Base-by-base conservation (phyloP, 1,140 invertebrate genomes). In the Drosophila setifemur region DNA sequence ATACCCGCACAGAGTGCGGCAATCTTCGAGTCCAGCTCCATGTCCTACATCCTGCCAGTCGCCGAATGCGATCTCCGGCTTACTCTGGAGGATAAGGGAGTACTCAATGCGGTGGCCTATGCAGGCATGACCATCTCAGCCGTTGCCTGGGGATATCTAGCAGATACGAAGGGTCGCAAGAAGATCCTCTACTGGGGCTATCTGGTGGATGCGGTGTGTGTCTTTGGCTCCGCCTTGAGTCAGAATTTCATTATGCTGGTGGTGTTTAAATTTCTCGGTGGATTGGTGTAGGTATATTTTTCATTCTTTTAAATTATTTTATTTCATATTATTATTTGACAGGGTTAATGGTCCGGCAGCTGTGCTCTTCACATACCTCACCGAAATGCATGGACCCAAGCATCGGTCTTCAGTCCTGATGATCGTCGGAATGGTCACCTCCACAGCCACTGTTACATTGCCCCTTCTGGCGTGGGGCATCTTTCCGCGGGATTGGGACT, bases 111-210 rank as follows among this genome's bases (percentile, higher is more conserved):
- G 0, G 92, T 93, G 33, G 92, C 93, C 18, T 96, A 95, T 89
- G 91, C 83, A 94, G 96, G 96, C 40, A 97, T 96, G 96, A 93
- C 96, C 66, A 91, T 93, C 0, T 96, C 96, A 40, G 95, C 95
- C 0, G 93, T 96, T 75, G 72, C 96, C 11, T 97, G 96, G 96
- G 96, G 96, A 2, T 96, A 94, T 58, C 76, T 97, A 4, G 95
- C 95, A 0, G 96, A 97, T 81, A 93, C 94, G 0, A 91, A 94
- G 19, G 96, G 96, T 0, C 92, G 96, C 7, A 92, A 92, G 49
- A 92, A 93, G 37, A 92, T 96, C 28, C 91, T 97, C 19, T 91
- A 95, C 18, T 93, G 92, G 71, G 95, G 95, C 1, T 95, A 95
- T 75, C 88, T 95, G n/a, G 85, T 93, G 0, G 93, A 96, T 67